Conservation (phyloP, 2,797 vertebrate species). For the Phalanger gymnotis region DNA sequence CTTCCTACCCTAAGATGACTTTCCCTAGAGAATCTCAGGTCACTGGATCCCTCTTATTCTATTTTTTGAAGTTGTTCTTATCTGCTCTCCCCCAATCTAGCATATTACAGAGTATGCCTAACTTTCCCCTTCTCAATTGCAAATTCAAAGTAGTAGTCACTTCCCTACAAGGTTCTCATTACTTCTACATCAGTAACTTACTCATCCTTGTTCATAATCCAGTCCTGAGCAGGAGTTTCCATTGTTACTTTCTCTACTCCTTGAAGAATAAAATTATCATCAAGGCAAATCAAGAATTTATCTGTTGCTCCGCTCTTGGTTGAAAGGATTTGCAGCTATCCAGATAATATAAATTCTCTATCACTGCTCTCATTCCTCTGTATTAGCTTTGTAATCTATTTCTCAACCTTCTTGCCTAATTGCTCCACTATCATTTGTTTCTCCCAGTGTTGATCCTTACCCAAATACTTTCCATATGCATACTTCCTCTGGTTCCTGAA, state of each 20-base stretch:
- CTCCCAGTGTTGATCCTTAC: not conserved
- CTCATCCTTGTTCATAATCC: not conserved
- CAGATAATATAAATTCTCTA: not conserved
- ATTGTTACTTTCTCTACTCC: not conserved
- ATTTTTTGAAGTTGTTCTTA: not conserved
- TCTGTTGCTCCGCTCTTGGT: not conserved
- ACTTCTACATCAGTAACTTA: not conserved
- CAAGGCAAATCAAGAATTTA: not conserved
- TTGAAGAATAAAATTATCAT: not conserved
- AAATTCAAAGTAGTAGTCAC: not conserved
- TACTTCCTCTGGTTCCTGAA: not conserved
- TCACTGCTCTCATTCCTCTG: not conserved
- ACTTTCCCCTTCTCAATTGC: not conserved
- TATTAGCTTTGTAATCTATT: not conserved
- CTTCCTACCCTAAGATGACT: not conserved
- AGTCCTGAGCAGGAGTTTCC: not conserved
- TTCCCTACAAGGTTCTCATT: not conserved
- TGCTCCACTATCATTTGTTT: not conserved
- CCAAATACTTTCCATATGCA: not conserved
- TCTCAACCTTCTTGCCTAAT: not conserved
- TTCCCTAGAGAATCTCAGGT: not conserved
- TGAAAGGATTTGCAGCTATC: not conserved
- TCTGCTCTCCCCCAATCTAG: not conserved
- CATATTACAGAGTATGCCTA: not conserved
- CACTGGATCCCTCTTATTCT: not conserved